Conservation (phyloP, 2,797 vertebrate species). For the Clarias laeviceps region DNA sequence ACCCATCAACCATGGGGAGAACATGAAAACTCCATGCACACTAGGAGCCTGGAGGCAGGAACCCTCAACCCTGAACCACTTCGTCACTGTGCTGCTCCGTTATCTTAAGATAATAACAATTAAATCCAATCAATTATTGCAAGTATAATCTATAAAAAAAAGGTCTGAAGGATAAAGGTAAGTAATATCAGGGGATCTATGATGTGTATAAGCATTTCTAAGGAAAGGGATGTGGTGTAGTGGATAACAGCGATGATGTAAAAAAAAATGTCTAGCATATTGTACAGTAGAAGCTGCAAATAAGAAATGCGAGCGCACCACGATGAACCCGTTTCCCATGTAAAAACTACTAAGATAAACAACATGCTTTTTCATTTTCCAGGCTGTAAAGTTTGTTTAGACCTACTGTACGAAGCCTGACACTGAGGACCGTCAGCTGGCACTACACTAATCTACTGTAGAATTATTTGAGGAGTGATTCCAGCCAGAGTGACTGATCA, state of each 20-base stretch:
- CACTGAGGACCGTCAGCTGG: not conserved
- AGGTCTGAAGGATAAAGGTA: not conserved
- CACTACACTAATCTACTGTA: not conserved
- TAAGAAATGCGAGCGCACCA: not conserved
- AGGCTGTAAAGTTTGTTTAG: not conserved
- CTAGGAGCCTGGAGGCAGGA: too few relatives aligned
- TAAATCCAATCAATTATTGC: not conserved
- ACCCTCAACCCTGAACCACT: too few relatives aligned
- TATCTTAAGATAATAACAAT: too few relatives aligned
- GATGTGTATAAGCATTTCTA: not conserved
- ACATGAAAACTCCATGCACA: too few relatives aligned
- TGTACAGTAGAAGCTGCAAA: not conserved
- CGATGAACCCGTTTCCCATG: not conserved
- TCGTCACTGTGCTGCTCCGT: too few relatives aligned
- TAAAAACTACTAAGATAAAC: not conserved
- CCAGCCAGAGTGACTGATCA: not conserved
- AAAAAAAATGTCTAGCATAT: not conserved
- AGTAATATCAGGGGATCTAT: not conserved
- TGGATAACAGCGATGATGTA: not conserved
- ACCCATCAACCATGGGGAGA: too few relatives aligned
- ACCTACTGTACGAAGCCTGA: not conserved
- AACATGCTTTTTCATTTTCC: not conserved
- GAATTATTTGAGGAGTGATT: not conserved
- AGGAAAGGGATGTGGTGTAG: not conserved
- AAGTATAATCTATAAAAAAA: not conserved